Base-by-base conservation (phyloP, 2,888 invertebrate species). In the Ethmia dodecea region DNA sequence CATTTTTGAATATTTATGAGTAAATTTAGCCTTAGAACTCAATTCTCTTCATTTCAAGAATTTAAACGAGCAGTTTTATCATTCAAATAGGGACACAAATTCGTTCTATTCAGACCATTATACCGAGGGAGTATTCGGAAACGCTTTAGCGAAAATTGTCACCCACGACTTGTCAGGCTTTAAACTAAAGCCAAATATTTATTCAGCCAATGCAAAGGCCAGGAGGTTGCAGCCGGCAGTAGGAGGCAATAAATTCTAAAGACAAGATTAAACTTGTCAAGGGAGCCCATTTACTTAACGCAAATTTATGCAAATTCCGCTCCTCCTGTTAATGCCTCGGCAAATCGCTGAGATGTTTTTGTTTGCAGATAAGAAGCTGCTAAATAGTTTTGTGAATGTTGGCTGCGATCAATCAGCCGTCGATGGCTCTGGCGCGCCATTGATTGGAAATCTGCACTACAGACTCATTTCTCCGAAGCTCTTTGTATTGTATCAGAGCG, bases 201-300 rank as follows among this genome's bases (percentile, higher is more conserved):
- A 74, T 73, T 71, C 67, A 68, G 64, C 63, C 64, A 67, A 68
- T 73, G 73, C 68, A 71, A 69, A 75, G 66, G 64, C 67, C 57
- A 54, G 57, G 55, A 67, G 67, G 69, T 60, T 72, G 70, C 68
- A 61, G n/a, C n/a, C n/a, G 62, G 60, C 60, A 63, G 70, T 64
- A 54, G 64, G 63, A 61, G 70, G 75, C 75, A 70, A 84, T 84
- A 83, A 84, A 84, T 84, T 78, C 65, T 63, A 59, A 72, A 76
- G 80, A 79, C 80, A 79, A 79, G 83, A 83, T 84, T 81, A 84
- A 81, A 83, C 77, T 84, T 84, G 84, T 84, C 83, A 81, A 67
- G 79, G 78, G 74, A 70, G 70, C 78, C 81, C 80, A 77, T 84
- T 84, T 81, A 83, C 83, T 83, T 83, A 81, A 81, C 76, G 83